phyloP scores from a whole-genome alignment of 2,888 invertebrate genomes.

The Leucophora obtusa region DNA sequence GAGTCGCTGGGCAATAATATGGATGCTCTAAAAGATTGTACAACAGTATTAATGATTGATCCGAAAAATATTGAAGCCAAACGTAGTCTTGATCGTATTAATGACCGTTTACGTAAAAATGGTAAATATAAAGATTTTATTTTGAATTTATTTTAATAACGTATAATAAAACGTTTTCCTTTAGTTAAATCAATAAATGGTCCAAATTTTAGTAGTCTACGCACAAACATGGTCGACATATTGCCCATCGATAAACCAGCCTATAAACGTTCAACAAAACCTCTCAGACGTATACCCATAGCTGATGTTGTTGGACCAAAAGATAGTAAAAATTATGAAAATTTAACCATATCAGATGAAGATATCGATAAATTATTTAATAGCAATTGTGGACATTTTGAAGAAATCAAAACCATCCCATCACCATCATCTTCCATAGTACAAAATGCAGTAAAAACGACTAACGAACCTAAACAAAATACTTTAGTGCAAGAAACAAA shows the following conservation, averaged over 20 bases:
- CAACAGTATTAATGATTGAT: constrained; percentile 85
- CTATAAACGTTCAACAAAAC: constrained; percentile 74
- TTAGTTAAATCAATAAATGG: constrained; percentile 65
- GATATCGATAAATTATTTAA: constrained; percentile 78
- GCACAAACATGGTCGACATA: constrained; percentile 71
- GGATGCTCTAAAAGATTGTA: constrained; percentile 86
- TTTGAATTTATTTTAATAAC: no score
- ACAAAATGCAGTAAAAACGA: background rate
- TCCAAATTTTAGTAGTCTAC: constrained; percentile 70
- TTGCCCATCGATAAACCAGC: constrained; percentile 73
- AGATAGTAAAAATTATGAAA: constrained; percentile 69
- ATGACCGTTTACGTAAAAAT: constrained; percentile 71
- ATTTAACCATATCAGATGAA: constrained; percentile 75
- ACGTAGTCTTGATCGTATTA: constrained; percentile 75
- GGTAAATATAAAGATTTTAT: constrained; percentile 62
- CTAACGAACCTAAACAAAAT: constrained; percentile 1
- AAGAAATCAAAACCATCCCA: constrained; percentile 71
- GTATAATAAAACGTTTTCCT: background rate
- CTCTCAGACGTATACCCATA: constrained; percentile 72
- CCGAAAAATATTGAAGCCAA: constrained; percentile 87
- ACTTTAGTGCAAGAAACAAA: background rate
- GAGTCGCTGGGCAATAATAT: constrained; percentile 85
- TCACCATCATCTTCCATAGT: background rate
- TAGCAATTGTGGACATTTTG: constrained; percentile 74
- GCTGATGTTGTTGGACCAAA: constrained; percentile 74